Conservation (phyloP, 2,888 invertebrate genomes). For the Siphonodentalium dalli region DNA sequence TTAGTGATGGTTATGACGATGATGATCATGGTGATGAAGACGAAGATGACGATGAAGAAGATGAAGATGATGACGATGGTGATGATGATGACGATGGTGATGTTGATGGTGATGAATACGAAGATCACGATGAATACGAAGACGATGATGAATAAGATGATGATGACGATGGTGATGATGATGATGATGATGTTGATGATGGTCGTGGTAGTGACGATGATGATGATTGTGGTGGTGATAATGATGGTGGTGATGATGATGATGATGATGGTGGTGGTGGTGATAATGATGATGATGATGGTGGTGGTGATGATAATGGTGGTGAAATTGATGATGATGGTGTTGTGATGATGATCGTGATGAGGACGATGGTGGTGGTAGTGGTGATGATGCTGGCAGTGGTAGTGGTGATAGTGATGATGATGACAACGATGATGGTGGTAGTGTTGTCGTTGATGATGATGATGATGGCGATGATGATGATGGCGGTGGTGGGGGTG, state of each 20-base stretch:
- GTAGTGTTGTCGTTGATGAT: neutral
- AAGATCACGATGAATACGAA: too few species aligned
- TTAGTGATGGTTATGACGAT: too few species aligned
- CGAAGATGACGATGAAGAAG: too few species aligned
- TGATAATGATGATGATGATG: neutral
- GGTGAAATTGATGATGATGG: neutral
- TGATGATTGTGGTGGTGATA: too few species aligned
- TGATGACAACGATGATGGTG: neutral
- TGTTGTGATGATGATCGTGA: too few species aligned
- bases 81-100: too few species aligned
- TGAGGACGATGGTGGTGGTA: too few species aligned
- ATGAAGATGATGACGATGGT: too few species aligned
- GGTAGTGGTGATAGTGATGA: neutral
- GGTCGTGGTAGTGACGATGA: conserved; percentile 12
- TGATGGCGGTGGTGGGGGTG: too few species aligned
- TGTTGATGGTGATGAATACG: too few species aligned
- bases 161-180: conserved; percentile 10
- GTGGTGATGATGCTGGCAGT: neutral
- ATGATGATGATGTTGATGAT: conserved; percentile 11
- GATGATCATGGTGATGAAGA: too few species aligned
- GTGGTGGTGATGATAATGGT: neutral
- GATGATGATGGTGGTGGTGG: conserved; percentile 9
- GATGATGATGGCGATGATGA: conserved; percentile 8
- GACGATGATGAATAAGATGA: too few species aligned
- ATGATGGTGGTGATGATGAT: conserved; percentile 13